Conservation (phyloP, 2,797 vertebrate species). For the Xiphophorus birchmanni region DNA sequence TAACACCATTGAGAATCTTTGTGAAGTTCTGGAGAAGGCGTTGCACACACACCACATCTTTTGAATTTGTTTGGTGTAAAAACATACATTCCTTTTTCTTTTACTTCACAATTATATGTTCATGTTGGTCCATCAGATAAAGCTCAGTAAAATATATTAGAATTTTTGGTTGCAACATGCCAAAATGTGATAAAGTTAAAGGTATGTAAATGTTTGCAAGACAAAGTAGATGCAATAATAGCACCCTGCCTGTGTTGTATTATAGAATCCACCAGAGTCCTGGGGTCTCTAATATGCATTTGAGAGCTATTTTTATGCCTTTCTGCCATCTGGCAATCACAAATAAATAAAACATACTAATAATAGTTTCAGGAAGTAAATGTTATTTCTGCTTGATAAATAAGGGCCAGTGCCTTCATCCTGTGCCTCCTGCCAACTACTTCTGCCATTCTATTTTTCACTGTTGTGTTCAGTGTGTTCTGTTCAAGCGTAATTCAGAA, state of each 20-base stretch:
- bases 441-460: conserved; percentile 27
- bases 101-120: background rate
- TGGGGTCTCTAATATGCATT: background rate
- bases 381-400: conserved; percentile 56
- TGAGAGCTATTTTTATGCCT: background rate
- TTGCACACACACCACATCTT: background rate
- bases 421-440: conserved; percentile 64
- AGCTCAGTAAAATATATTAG: background rate
- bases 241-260: background rate
- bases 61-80: background rate
- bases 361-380: background rate
- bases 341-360: background rate
- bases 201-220: background rate
- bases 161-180: background rate
- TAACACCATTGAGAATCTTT: no score
- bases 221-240: background rate
- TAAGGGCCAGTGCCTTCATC: conserved; percentile 70
- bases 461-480: conserved; percentile 34
- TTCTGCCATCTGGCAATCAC: conserved; percentile 8
- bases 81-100: background rate
- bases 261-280: background rate
- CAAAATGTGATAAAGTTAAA: background rate
- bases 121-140: background rate
- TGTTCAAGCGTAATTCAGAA: conserved; percentile 34
- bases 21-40: no score